phyloP scores from a whole-genome alignment of 1,140 invertebrate species.

The Temnothorax curvispinosus region DNA sequence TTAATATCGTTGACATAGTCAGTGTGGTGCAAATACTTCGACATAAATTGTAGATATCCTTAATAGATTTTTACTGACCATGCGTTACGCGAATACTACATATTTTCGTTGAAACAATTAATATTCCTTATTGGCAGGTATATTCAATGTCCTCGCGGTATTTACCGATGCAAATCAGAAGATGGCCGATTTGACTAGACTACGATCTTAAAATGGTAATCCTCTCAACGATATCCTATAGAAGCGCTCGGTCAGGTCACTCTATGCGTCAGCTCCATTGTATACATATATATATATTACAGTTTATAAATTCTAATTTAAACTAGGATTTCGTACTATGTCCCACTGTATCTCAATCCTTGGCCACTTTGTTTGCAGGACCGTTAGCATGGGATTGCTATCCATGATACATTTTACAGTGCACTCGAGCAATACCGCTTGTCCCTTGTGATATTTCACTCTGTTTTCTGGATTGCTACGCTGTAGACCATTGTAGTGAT shows the following conservation, averaged over 20 bases:
- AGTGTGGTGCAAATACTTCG: conserved; percentile 24
- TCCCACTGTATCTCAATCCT: conserved; percentile 94
- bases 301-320: conserved; percentile 87
- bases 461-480: conserved; percentile 92
- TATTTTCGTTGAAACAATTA: conserved; percentile 14
- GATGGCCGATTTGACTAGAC: conserved; percentile 62
- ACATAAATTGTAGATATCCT: conserved; percentile 15
- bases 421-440: conserved; percentile 93
- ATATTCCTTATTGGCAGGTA: conserved; percentile 5
- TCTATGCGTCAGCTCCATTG: conserved; percentile 40
- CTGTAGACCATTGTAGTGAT: conserved; percentile 96
- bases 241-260: conserved; percentile 58
- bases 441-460: conserved; percentile 93
- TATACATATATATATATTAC: conserved; percentile 50
- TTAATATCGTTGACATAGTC: not conserved
- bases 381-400: conserved; percentile 95
- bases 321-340: conserved; percentile 90
- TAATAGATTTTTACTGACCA: conserved; percentile 22
- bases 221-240: conserved; percentile 43
- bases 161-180: conserved; percentile 31
- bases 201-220: conserved; percentile 49
- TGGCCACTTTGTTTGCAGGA: conserved; percentile 97
- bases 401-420: conserved; percentile 93
- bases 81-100: conserved; percentile 23
- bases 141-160: not conserved